Percentiles rank a stretch among this genome's conserved stretches.
Conservation (phyloP, 1,140 invertebrate genomes). For the Trigoniulus corallinus region DNA sequence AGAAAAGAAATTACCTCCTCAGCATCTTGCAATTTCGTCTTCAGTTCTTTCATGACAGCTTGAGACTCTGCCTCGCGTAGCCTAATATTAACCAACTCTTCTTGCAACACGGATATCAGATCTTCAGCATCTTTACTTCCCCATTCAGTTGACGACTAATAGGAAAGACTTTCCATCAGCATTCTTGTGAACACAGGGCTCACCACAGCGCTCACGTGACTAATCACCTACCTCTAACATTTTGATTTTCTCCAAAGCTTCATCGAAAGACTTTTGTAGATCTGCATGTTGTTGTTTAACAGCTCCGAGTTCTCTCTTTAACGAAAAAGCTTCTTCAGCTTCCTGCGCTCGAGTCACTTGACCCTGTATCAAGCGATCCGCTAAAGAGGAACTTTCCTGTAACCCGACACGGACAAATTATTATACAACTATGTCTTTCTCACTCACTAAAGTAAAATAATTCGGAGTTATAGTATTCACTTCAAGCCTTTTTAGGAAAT, state of each 20-base stretch:
- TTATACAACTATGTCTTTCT: too few species aligned
- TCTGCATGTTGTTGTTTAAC: slow-evolving; percentile 57
- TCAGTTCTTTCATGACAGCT: slow-evolving; percentile 64
- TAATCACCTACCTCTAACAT: slow-evolving; percentile 29
- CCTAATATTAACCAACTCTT: slow-evolving; percentile 77
- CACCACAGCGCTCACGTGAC: background rate
- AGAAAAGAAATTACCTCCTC: slow-evolving; percentile 42
- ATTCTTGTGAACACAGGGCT: background rate
- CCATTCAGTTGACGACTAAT: too few species aligned
- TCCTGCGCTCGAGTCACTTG: slow-evolving; percentile 87
- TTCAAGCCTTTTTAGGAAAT: too few species aligned
- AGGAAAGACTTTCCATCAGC: too few species aligned
- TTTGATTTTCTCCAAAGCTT: slow-evolving; percentile 28
- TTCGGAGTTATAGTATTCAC: too few species aligned
- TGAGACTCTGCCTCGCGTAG: slow-evolving; percentile 75
- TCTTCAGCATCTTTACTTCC: slow-evolving; percentile 39
- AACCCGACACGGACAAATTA: too few species aligned
- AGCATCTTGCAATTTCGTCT: slow-evolving; percentile 63
- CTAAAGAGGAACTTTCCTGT: slow-evolving; percentile 39
- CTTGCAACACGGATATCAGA: slow-evolving; percentile 74
- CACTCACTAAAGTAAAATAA: too few species aligned
- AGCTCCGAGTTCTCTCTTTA: slow-evolving; percentile 49
- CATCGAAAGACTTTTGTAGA: slow-evolving; percentile 48
- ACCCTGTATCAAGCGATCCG: slow-evolving; percentile 83
- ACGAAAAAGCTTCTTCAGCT: slow-evolving; percentile 38